Evolutionary conservation across 2,888 invertebrate genomes (phyloP).

Genomic region (Ennomos quercinarius): DNA sequence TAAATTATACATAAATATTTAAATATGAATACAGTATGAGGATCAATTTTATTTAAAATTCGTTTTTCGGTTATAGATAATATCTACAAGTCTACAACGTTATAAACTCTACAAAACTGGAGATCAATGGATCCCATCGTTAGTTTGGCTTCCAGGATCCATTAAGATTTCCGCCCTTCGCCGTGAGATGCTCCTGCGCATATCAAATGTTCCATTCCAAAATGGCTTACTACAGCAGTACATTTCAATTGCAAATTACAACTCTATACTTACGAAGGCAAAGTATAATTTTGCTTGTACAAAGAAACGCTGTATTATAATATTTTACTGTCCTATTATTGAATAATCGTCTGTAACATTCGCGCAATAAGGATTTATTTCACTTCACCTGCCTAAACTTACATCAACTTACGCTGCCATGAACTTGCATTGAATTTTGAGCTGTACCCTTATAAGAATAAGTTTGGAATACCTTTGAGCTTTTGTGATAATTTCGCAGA

Average conservation of each 20-base stretch:
- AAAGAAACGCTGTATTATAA: slow-evolving; percentile 11
- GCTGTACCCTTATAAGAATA: slow-evolving; percentile 22
- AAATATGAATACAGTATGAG: too few species aligned
- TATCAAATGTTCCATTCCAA: slow-evolving; percentile 39
- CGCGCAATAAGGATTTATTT: slow-evolving; percentile 38
- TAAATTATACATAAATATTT: not conserved
- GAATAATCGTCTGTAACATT: slow-evolving; percentile 37
- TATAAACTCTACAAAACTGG: slow-evolving; percentile 42
- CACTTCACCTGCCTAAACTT: slow-evolving; percentile 25
- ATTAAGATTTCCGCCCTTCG: slow-evolving; percentile 83
- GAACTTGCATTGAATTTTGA: slow-evolving; percentile 14
- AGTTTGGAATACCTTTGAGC: slow-evolving; percentile 32
- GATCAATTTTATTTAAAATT: too few species aligned
- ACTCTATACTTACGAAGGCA: slow-evolving; percentile 28
- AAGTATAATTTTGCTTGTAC: slow-evolving; percentile 4
- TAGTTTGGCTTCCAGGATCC: slow-evolving; percentile 81
- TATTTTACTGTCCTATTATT: slow-evolving; percentile 23
- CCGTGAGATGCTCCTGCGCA: slow-evolving; percentile 52
- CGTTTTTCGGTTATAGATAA: too few species aligned
- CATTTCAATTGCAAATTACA: slow-evolving; percentile 34
- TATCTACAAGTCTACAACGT: slow-evolving; percentile 20
- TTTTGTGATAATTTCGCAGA: slow-evolving; percentile 56
- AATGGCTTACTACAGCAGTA: slow-evolving; percentile 44
- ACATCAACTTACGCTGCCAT: slow-evolving; percentile 25
- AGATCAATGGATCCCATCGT: slow-evolving; percentile 81